phyloP scores from a whole-genome alignment of 2,888 invertebrate genomes.

The Chalcosyrphus nemorum region DNA sequence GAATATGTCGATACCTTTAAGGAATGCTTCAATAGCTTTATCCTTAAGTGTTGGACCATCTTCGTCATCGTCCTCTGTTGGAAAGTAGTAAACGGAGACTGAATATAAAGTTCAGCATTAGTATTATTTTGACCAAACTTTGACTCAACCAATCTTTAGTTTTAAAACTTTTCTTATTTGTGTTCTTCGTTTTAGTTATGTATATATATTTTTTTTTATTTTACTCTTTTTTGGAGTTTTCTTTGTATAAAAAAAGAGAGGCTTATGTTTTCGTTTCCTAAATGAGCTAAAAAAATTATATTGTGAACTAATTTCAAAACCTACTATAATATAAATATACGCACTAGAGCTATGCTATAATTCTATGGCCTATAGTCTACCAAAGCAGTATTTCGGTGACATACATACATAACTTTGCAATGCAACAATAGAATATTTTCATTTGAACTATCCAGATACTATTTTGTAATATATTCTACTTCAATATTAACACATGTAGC shows the following conservation, averaged over 20 bases:
- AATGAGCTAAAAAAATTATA: conserved; percentile 34
- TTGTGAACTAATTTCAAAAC: conserved; percentile 32
- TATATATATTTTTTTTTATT: conserved; percentile 51
- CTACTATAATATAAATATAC: conserved; percentile 10
- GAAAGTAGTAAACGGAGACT: conserved; percentile 99
- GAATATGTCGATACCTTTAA: conserved; percentile 93
- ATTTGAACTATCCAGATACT: neutral
- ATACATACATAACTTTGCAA: conserved; percentile 27
- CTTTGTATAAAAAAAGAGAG: conserved; percentile 73
- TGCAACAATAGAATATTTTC: neutral
- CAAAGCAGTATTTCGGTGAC: conserved; percentile 37
- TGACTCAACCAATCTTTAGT: conserved; percentile 81
- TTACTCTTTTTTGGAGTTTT: conserved; percentile 48
- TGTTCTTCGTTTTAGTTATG: conserved; percentile 33
- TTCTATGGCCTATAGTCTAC: conserved; percentile 27
- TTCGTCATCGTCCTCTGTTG: conserved; percentile 93
- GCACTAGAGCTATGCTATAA: conserved; percentile 3
- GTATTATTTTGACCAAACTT: conserved; percentile 81
- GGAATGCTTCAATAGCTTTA: conserved; percentile 88
- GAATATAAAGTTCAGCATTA: conserved; percentile 83
- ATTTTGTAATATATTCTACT: conserved; percentile 26
- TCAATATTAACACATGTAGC: neutral
- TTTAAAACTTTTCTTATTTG: conserved; percentile 51
- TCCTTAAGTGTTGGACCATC: conserved; percentile 95
- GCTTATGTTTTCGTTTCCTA: conserved; percentile 67